A percentile compares a stretch with the other conserved stretches of the same genome.
Conservation (phyloP, 2,888 invertebrate species). For the Teleiodes luculella region DNA sequence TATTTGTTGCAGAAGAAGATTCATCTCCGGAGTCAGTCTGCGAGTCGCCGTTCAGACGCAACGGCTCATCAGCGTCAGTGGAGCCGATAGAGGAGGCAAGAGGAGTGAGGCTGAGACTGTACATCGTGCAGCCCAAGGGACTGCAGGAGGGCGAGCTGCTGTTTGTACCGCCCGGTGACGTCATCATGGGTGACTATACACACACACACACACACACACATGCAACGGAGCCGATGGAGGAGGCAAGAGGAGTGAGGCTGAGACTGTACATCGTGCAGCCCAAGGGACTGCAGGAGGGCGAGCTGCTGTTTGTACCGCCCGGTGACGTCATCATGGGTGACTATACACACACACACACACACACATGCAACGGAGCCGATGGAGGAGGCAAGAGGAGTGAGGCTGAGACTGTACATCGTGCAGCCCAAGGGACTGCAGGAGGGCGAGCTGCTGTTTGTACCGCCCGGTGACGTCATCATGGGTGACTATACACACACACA, state of each 20-base stretch:
- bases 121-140: conserved; percentile 92
- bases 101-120: conserved; percentile 55
- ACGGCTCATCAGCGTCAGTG: conserved; percentile 56
- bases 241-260: conserved; percentile 38
- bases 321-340: too few species aligned
- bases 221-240: too few species aligned
- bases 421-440: conserved; percentile 94
- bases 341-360: too few species aligned
- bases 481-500: too few species aligned
- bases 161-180: conserved; percentile 31
- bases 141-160: conserved; percentile 82
- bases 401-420: conserved; percentile 83
- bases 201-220: too few species aligned
- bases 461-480: too few species aligned
- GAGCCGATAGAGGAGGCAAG: conserved; percentile 45
- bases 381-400: conserved; percentile 47
- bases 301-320: background rate
- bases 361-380: too few species aligned
- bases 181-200: too few species aligned
- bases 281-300: background rate
- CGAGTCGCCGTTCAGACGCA: conserved; percentile 63
- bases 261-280: background rate
- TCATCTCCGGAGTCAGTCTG: conserved; percentile 64
- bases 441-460: conserved; percentile 81
- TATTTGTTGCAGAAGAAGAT: conserved; percentile 54